These are phyloP conservation scores for Clarias batrachus DNA, from an alignment of 2,113 vertebrate species.

Conservation along the genomic window DNA sequence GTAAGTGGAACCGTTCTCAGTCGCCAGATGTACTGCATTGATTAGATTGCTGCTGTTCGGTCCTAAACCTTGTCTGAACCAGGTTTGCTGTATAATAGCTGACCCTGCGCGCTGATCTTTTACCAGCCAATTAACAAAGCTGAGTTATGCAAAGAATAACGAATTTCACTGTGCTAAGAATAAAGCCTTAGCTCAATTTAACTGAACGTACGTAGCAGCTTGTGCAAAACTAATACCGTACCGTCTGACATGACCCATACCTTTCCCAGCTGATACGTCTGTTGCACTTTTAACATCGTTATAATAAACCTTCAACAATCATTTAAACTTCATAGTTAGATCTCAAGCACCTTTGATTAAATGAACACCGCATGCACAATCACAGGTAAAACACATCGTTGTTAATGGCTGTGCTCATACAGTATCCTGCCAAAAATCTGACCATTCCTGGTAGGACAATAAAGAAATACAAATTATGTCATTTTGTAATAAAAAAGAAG, in stretches of 20 bases:
- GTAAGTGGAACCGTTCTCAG: too few species aligned
- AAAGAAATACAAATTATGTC: not conserved
- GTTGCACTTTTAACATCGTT: not conserved
- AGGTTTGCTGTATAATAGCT: too few species aligned
- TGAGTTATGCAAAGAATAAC: too few species aligned
- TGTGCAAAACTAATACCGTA: not conserved
- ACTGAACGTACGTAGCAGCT: too few species aligned
- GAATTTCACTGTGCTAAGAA: too few species aligned
- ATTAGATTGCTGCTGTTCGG: too few species aligned
- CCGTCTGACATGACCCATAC: not conserved
- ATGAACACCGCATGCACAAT: not conserved
- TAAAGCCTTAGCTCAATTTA: too few species aligned
- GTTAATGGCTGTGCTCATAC: not conserved
- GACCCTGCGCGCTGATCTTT: too few species aligned
- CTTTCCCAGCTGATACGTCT: too few species aligned
- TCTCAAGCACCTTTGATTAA: not conserved
- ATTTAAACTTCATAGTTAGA: not conserved
- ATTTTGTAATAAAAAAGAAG: not conserved
- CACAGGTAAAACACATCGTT: not conserved
- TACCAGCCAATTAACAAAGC: too few species aligned
- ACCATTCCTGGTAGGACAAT: not conserved
- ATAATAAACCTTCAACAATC: not conserved
- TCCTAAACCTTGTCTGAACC: too few species aligned
- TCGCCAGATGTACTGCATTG: too few species aligned
- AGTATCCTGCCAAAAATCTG: not conserved